A percentile compares a stretch with the other conserved stretches of the same genome.
phyloP scores from a whole-genome alignment of 2,797 vertebrate genomes.

The Coilia nasus region DNA sequence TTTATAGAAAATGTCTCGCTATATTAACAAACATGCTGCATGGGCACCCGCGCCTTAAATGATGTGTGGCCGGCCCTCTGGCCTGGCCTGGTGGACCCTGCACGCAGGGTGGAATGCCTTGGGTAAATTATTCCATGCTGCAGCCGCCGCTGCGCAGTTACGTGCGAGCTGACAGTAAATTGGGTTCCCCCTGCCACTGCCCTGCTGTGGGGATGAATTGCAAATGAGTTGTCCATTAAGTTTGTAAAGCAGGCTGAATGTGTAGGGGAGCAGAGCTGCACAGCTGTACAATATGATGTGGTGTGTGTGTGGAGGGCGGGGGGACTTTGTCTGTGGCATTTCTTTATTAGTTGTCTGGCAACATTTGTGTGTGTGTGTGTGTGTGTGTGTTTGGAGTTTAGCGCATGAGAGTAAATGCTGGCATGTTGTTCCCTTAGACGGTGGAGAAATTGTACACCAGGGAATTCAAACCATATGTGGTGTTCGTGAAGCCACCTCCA shows the following conservation, averaged over 20 bases:
- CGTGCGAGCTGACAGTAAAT: conserved; percentile 1
- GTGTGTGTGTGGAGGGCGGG: background rate
- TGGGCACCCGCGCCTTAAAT: conserved; percentile 28
- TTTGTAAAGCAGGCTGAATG: background rate
- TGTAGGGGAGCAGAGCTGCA: background rate
- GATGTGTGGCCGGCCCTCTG: conserved; percentile 19
- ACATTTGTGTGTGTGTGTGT: background rate
- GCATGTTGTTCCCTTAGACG: conserved; percentile 69
- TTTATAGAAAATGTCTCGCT: conserved; percentile 50
- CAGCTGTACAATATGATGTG: background rate
- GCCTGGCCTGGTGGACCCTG: conserved; percentile 1
- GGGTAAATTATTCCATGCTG: conserved; percentile 45
- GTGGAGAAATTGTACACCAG: conserved; percentile 85
- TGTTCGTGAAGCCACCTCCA: conserved; percentile 91
- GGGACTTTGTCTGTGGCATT: background rate
- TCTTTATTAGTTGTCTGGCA: conserved; percentile 5
- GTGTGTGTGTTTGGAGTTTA: no score
- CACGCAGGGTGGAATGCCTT: conserved; percentile 28
- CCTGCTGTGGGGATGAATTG: background rate
- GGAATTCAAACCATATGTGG: conserved; percentile 93
- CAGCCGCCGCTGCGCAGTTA: conserved; percentile 24
- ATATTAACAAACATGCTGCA: conserved; percentile 45
- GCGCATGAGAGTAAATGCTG: background rate
- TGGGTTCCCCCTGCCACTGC: conserved; percentile 8
- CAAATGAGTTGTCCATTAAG: conserved; percentile 24